These are phyloP conservation scores for Melanotaenia duboulayi DNA, from an alignment of 2,113 vertebrate genomes.

Conservation along the genomic window DNA sequence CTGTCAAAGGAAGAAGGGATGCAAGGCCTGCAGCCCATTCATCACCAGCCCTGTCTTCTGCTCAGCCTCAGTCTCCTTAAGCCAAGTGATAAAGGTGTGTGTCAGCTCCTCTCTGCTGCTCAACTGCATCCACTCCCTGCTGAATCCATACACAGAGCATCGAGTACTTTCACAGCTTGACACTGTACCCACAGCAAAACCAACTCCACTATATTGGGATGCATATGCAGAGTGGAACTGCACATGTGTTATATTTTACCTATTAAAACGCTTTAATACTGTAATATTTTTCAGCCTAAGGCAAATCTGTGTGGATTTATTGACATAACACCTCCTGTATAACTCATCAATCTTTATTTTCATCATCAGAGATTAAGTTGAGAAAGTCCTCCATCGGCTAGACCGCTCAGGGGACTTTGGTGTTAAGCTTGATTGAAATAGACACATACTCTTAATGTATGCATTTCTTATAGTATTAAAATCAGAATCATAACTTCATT, in stretches of 20 bases:
- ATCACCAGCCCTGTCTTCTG: slow-evolving; percentile 78
- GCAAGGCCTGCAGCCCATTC: slow-evolving; percentile 77
- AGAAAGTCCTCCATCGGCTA: slow-evolving; percentile 73
- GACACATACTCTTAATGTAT: slow-evolving; percentile 44
- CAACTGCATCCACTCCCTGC: slow-evolving; percentile 75
- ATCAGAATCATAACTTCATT: slow-evolving; percentile 60
- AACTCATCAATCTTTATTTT: slow-evolving; percentile 43
- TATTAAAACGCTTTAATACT: slow-evolving; percentile 8
- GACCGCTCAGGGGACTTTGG: slow-evolving; percentile 47
- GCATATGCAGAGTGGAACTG: slow-evolving; percentile 22
- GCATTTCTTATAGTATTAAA: slow-evolving; percentile 54
- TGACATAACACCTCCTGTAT: slow-evolving; percentile 21
- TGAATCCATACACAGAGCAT: slow-evolving; percentile 71
- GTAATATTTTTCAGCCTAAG: slow-evolving; percentile 22
- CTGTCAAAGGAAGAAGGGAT: slow-evolving; percentile 77
- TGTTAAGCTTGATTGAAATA: slow-evolving; percentile 73
- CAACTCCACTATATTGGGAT: slow-evolving; percentile 5
- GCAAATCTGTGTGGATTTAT: slow-evolving; percentile 36
- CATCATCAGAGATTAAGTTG: slow-evolving; percentile 64
- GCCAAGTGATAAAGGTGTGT: slow-evolving; percentile 81
- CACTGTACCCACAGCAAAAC: slow-evolving; percentile 40
- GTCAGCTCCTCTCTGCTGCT: slow-evolving; percentile 78
- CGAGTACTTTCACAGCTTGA: slow-evolving; percentile 42
- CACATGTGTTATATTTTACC: slow-evolving; percentile 25
- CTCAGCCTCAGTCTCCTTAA: slow-evolving; percentile 77